phyloP scores from a whole-genome alignment of 2,113 vertebrate species.

The Halcyon malimbica region DNA sequence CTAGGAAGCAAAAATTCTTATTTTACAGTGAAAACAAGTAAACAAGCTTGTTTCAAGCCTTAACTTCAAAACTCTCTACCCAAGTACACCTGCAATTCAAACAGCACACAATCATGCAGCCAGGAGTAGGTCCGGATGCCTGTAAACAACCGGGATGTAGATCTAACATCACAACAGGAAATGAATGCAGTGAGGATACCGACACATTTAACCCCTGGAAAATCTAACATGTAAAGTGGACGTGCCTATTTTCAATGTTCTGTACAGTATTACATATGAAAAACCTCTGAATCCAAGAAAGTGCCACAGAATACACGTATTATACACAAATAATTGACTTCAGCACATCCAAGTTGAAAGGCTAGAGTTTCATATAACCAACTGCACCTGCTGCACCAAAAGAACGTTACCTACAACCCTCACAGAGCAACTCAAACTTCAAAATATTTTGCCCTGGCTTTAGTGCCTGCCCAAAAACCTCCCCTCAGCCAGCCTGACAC shows the following conservation, averaged over 20 bases:
- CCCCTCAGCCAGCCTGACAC: not conserved
- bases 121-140: not conserved
- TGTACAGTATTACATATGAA: not conserved
- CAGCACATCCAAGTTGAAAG: not conserved
- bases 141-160: not conserved
- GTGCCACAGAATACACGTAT: not conserved
- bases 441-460: not conserved
- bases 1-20: not conserved
- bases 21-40: not conserved
- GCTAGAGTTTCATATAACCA: not conserved
- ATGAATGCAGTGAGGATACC: not conserved
- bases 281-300: not conserved
- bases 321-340: not conserved
- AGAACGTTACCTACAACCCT: not conserved
- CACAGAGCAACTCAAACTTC: not conserved
- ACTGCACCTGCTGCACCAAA: not conserved
- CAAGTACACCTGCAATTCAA: not conserved
- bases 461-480: not conserved
- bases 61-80: not conserved
- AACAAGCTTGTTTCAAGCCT: not conserved
- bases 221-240: not conserved
- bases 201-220: not conserved
- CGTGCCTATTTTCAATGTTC: not conserved
- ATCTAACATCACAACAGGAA: not conserved
- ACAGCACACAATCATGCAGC: not conserved